phyloP scores from a whole-genome alignment of 2,888 invertebrate genomes.

The Crioceris asparagi region DNA sequence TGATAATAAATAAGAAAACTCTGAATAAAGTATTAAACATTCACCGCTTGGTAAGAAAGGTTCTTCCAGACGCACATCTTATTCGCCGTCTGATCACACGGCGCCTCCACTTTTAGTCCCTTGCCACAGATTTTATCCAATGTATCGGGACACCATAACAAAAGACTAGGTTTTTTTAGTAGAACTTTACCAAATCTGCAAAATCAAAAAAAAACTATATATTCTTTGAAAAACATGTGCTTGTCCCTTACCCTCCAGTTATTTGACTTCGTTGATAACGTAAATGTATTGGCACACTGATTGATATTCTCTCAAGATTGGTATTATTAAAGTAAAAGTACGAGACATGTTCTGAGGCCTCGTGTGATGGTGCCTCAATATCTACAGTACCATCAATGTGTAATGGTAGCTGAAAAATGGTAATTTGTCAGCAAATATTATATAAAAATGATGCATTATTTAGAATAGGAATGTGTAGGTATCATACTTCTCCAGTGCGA shows the following conservation, averaged over 20 bases:
- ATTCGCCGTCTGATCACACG: slow-evolving; percentile 29
- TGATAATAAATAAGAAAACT: slow-evolving; percentile 9
- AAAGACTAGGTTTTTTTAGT: slow-evolving; percentile 32
- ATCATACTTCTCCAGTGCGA: slow-evolving; percentile 27
- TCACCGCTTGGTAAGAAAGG: slow-evolving; percentile 38
- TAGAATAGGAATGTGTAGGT: no score
- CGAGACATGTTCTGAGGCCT: slow-evolving; percentile 31
- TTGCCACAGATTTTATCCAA: slow-evolving; percentile 27
- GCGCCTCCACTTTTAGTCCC: slow-evolving; percentile 30
- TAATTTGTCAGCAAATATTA: neutral
- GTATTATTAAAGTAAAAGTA: slow-evolving; percentile 31
- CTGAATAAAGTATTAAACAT: slow-evolving; percentile 15
- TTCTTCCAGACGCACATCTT: slow-evolving; percentile 35
- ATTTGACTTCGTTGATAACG: slow-evolving; percentile 40
- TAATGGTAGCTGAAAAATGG: slow-evolving; percentile 24
- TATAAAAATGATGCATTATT: neutral
- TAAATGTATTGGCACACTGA: slow-evolving; percentile 39
- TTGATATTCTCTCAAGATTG: slow-evolving; percentile 26
- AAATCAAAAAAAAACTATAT: slow-evolving; percentile 9
- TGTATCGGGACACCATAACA: slow-evolving; percentile 28
- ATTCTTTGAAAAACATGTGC: slow-evolving; percentile 6
- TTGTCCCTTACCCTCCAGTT: slow-evolving; percentile 34
- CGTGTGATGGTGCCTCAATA: slow-evolving; percentile 36
- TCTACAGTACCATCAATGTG: slow-evolving; percentile 35
- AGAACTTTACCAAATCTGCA: slow-evolving; percentile 32